Evolutionary conservation across 2,888 invertebrate genomes (phyloP), one percentile per base, ranked within the genome.

Genomic region (Morinoia aosen): DNA sequence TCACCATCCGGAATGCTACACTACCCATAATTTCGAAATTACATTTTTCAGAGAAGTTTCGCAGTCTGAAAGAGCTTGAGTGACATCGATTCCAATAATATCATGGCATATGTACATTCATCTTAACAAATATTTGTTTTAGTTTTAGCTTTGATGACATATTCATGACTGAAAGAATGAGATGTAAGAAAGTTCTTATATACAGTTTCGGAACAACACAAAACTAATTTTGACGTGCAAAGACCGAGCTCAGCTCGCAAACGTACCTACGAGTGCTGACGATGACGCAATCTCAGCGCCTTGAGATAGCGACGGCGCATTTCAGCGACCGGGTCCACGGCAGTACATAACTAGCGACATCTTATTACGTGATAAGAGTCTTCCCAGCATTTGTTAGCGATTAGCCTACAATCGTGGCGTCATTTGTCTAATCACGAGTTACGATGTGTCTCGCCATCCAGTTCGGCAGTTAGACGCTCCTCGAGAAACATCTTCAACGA

Each of bases 401-500:
- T 93, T 93, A 93, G 93, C 93, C 48, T 48, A 8, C 93, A 93
- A 93, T 93, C 93, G 39, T 93, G 56, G 57, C 56, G n/a, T 93
- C 93, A 93, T 93, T 93, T 93, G 93, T 93, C 93, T 93, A 56
- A 93, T 93, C 93, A 48, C n/a, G 48, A 93, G 57, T 93, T 57
- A 93, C 93, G 93, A 57, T 48, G n/a, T 93, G 93, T 93, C 93
- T 12, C 16, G 58, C 93, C 93, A 93, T 93, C 93, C 93, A 93
- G 58, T 93, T 93, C 93, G 93, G 93, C 93, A 57, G 93, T 93
- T 93, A 11, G 93, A 33, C 10, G 93, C 93, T 57, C 93, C 57
- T 93, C 93, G 57, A 93, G 93, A 57, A 57, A 57, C 57, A 48
- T 93, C 93, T 57, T 93, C 93, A 57, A 57, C 93, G 56, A 56